Evolutionary conservation across 2,113 vertebrate genomes (phyloP).

Genomic region (Vulpes lagopus): DNA sequence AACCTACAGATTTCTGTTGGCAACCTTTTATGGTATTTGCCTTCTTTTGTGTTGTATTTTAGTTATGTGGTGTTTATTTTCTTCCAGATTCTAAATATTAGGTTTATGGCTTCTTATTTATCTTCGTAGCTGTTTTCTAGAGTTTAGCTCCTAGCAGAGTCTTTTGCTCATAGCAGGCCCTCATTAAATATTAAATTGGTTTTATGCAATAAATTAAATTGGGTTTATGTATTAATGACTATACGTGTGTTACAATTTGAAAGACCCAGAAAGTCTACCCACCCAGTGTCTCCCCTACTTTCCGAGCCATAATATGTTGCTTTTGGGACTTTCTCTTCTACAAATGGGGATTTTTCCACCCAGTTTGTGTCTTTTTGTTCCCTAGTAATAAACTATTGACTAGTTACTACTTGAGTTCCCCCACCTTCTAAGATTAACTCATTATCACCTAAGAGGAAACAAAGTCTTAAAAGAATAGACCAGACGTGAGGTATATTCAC

Average conservation of each 20-base stretch:
- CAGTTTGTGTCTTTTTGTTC: neutral
- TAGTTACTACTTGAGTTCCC: neutral
- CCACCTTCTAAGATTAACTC: neutral
- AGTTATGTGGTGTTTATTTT: conserved; percentile 31
- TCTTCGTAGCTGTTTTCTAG: conserved; percentile 42
- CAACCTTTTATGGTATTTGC: neutral
- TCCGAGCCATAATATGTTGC: neutral
- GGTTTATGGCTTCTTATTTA: neutral
- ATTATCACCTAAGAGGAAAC: conserved; percentile 1
- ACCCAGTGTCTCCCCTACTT: neutral
- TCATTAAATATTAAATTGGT: conserved; percentile 40
- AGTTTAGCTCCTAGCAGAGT: neutral
- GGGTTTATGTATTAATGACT: neutral
- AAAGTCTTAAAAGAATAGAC: conserved; percentile 23
- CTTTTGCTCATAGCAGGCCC: conserved; percentile 17
- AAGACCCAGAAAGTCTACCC: neutral
- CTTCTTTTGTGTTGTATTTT: conserved; percentile 45
- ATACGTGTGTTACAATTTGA: neutral
- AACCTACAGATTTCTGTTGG: neutral
- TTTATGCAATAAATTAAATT: neutral
- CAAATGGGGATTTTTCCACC: conserved; percentile 8
- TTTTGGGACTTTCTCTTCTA: conserved; percentile 24
- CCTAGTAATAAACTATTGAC: neutral
- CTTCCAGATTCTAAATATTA: conserved; percentile 23
- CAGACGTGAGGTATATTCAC: neutral